Percentiles rank a stretch among this genome's conserved stretches.
phyloP scores from a whole-genome alignment of 2,888 invertebrate species.

The Argynnis bischoffii region DNA sequence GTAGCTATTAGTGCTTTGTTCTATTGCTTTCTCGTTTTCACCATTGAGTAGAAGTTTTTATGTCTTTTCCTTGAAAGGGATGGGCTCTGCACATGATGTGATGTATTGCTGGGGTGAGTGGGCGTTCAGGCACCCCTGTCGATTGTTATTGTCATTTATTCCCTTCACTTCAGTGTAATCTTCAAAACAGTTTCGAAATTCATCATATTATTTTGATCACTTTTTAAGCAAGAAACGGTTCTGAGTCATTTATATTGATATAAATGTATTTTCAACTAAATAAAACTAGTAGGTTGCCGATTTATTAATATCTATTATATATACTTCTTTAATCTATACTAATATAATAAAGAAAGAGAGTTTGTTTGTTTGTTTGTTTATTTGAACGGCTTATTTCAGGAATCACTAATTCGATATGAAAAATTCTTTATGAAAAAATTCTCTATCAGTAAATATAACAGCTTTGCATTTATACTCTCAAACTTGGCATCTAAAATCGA shows the following conservation, averaged over 20 bases:
- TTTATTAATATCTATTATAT: too few species aligned
- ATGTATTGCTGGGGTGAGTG: constrained; percentile 53
- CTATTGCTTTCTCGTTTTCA: constrained; percentile 25
- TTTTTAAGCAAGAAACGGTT: constrained; percentile 17
- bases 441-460: neutral
- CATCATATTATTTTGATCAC: constrained; percentile 20
- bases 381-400: too few species aligned
- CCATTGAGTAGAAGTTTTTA: constrained; percentile 30
- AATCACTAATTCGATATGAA: too few species aligned
- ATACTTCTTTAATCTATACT: too few species aligned
- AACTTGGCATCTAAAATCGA: constrained; percentile 43
- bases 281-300: too few species aligned
- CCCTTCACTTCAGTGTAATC: constrained; percentile 38
- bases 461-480: neutral
- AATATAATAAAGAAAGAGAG: neutral
- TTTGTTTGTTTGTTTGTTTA: neutral
- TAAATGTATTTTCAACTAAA: too few species aligned
- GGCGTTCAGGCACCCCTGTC: constrained; percentile 43
- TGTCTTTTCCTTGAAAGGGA: constrained; percentile 33
- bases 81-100: constrained; percentile 50
- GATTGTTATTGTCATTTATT: constrained; percentile 48
- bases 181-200: constrained; percentile 23
- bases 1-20: constrained; percentile 23
- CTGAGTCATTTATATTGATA: constrained; percentile 10
- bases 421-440: too few species aligned